Evolutionary conservation across 53 echinoderm and acorn worm genomes (phyloP).

Genomic region (Temnopleurus reevesii): DNA sequence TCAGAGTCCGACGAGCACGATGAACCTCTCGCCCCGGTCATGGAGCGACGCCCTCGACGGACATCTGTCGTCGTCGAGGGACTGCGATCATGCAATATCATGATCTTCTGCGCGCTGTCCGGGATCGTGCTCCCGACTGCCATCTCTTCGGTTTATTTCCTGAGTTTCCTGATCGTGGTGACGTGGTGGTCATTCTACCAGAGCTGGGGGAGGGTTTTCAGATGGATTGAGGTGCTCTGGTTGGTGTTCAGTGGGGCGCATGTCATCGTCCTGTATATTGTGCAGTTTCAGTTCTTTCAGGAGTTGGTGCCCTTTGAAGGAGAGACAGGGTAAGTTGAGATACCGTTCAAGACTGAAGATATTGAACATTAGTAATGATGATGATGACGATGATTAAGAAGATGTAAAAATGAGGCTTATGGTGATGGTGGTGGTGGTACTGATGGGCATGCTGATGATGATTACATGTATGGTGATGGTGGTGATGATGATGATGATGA

Average conservation of each 20-base stretch:
- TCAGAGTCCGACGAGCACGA: background rate
- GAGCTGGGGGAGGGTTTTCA: slow-evolving; percentile 88
- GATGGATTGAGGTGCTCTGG: slow-evolving; percentile 75
- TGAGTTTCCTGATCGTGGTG: slow-evolving; percentile 83
- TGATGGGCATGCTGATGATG: too few species aligned
- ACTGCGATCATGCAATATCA: slow-evolving; percentile 74
- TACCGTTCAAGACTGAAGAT: too few species aligned
- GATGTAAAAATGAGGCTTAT: too few species aligned
- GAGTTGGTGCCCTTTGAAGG: slow-evolving; percentile 51
- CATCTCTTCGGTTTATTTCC: slow-evolving; percentile 81
- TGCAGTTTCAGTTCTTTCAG: slow-evolving; percentile 94
- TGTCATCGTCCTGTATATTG: slow-evolving; percentile 76
- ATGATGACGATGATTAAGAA: too few species aligned
- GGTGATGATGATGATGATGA: background rate
- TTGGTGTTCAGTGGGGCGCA: slow-evolving; percentile 86
- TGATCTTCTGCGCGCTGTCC: slow-evolving; percentile 81
- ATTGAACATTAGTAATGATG: too few species aligned
- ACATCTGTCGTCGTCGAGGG: slow-evolving; percentile 74
- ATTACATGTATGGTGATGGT: background rate
- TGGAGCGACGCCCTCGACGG: slow-evolving; percentile 67
- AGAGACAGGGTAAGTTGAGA: slow-evolving; percentile 13
- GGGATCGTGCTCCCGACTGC: slow-evolving; percentile 86
- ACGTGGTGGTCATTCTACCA: slow-evolving; percentile 97
- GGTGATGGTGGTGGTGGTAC: too few species aligned
- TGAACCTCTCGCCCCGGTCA: slow-evolving; percentile 45